Evolutionary conservation across 2,888 invertebrate species (phyloP).

Genomic region (Xestia sexstrigata): DNA sequence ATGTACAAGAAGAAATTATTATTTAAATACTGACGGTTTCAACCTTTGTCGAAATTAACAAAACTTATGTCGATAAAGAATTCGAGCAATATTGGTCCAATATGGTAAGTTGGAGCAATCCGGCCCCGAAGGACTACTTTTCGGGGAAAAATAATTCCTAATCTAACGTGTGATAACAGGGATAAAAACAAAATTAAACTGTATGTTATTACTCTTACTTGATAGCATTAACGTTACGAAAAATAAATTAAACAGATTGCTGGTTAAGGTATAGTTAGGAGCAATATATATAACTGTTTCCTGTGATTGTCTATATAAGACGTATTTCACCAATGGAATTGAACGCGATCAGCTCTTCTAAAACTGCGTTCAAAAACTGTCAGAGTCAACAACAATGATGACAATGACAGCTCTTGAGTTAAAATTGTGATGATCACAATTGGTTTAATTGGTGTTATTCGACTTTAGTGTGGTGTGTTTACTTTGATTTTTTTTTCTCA

Average conservation of each 20-base stretch:
- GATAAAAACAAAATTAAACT: background rate
- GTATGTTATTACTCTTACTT: background rate
- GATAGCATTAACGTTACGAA: background rate
- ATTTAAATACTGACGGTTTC: background rate
- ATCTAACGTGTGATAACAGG: background rate
- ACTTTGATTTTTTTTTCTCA: slow-evolving; percentile 40
- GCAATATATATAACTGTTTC: slow-evolving; percentile 38
- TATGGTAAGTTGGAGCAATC: background rate
- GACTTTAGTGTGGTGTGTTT: slow-evolving; percentile 50
- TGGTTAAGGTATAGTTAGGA: slow-evolving; percentile 1
- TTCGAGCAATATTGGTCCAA: background rate
- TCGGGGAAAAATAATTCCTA: background rate
- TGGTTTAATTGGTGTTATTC: background rate
- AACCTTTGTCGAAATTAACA: too few relatives aligned
- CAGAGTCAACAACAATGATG: background rate
- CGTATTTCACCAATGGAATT: background rate
- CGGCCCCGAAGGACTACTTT: background rate
- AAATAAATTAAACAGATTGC: background rate
- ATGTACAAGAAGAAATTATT: background rate
- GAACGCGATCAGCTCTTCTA: background rate
- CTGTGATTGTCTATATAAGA: slow-evolving; percentile 35
- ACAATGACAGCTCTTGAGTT: background rate
- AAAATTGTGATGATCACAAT: background rate
- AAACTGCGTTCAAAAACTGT: background rate
- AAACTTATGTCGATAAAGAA: background rate